Evolutionary conservation across 2,797 vertebrate species (phyloP).

Genomic region (Simalia tracyae): DNA sequence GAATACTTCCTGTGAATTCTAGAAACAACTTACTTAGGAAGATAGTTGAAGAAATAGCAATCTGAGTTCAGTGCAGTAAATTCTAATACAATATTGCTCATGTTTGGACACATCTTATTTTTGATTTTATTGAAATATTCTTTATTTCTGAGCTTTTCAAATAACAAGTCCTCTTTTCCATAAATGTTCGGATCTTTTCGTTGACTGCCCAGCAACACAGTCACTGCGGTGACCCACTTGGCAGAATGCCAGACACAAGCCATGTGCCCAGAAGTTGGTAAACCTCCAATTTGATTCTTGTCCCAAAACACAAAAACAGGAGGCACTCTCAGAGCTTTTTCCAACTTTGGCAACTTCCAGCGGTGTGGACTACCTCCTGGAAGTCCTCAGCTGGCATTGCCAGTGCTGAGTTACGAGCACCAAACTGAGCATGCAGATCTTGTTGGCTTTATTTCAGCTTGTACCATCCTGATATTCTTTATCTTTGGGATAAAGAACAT

Average conservation of each 20-base stretch:
- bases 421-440: background rate
- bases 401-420: background rate
- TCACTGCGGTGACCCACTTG: background rate
- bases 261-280: background rate
- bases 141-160: background rate
- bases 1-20: background rate
- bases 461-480: conserved; percentile 51
- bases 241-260: background rate
- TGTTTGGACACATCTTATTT: background rate
- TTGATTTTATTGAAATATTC: background rate
- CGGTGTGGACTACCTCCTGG: too few relatives aligned
- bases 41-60: background rate
- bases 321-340: background rate
- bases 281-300: background rate
- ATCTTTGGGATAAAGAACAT: conserved; percentile 63
- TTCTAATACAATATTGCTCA: background rate
- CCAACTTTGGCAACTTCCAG: background rate
- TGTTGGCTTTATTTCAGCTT: conserved; percentile 1
- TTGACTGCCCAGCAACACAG: too few relatives aligned
- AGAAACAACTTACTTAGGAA: background rate
- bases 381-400: background rate
- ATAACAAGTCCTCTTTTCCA: background rate
- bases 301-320: background rate
- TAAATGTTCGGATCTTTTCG: background rate
- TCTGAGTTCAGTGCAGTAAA: background rate